Conservation (phyloP, 2,113 vertebrate genomes). For the Strix uralensis region DNA sequence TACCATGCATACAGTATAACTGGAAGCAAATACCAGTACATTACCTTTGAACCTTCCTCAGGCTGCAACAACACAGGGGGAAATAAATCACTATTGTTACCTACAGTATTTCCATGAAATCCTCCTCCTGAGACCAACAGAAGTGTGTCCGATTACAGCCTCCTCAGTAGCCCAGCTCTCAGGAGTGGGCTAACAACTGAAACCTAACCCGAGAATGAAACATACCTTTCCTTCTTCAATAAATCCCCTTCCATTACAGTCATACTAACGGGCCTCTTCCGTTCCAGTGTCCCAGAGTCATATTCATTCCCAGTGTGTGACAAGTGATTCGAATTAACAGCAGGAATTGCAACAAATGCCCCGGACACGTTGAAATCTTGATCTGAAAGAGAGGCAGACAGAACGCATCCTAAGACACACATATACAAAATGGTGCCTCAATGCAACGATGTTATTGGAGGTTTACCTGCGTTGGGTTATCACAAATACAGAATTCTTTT, state of each 20-base stretch:
- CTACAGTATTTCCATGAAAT: neutral
- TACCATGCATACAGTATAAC: neutral
- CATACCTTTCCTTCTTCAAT: conserved; percentile 89
- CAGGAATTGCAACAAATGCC: conserved; percentile 83
- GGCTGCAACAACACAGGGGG: conserved; percentile 28
- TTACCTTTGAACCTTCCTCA: conserved; percentile 65
- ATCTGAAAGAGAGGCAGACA: conserved; percentile 73
- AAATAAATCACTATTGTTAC: conserved; percentile 41
- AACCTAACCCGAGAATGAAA: neutral
- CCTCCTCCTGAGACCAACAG: neutral
- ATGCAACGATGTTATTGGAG: neutral
- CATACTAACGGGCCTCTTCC: conserved; percentile 92
- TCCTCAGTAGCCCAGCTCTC: neutral
- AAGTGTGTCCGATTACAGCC: neutral
- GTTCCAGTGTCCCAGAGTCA: conserved; percentile 86
- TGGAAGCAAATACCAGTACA: neutral
- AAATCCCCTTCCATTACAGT: conserved; percentile 87
- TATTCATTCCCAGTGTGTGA: conserved; percentile 74
- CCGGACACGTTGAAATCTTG: conserved; percentile 97
- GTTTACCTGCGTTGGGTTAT: neutral
- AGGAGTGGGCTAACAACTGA: neutral
- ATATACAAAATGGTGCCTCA: neutral
- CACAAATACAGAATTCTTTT: neutral
- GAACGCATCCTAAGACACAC: neutral
- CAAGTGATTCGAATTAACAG: conserved; percentile 87